These are phyloP conservation scores for Phataginus tricuspis DNA, from an alignment of 2,797 vertebrate species.

Conservation along the genomic window DNA sequence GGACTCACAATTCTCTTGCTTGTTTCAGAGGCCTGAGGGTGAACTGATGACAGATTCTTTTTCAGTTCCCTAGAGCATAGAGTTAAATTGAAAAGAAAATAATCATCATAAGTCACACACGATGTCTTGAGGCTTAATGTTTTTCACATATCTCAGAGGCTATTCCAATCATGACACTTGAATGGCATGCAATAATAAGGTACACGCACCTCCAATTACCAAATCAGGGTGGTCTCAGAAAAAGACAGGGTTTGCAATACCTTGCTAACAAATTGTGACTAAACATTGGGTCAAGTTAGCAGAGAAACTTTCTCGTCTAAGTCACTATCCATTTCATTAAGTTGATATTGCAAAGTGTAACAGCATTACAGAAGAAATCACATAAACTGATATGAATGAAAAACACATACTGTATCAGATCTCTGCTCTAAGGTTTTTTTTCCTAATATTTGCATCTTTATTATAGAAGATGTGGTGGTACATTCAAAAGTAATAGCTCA, in stretches of 20 bases:
- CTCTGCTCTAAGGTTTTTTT: neutral
- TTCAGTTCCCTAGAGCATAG: constrained; percentile 38
- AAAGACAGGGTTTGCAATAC: neutral
- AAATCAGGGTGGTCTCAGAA: neutral
- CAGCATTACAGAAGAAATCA: neutral
- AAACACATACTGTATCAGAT: neutral
- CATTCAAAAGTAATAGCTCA: neutral
- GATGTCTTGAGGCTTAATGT: constrained; percentile 65
- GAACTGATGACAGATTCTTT: constrained; percentile 51
- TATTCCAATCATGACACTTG: constrained; percentile 23
- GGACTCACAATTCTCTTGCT: neutral
- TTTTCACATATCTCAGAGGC: constrained; percentile 38
- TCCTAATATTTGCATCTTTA: neutral
- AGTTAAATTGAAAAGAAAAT: constrained; percentile 62
- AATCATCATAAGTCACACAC: constrained; percentile 73
- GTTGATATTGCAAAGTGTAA: neutral
- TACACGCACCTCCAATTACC: constrained; percentile 20
- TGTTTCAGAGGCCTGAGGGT: constrained; percentile 12
- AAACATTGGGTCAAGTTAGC: neutral
- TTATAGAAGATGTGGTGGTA: neutral
- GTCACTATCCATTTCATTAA: neutral
- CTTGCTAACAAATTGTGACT: neutral
- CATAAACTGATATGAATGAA: neutral
- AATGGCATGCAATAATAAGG: constrained; percentile 41
- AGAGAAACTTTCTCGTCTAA: neutral